phyloP scores from a whole-genome alignment of 2,113 vertebrate species.

The Capreolus pygargus region DNA sequence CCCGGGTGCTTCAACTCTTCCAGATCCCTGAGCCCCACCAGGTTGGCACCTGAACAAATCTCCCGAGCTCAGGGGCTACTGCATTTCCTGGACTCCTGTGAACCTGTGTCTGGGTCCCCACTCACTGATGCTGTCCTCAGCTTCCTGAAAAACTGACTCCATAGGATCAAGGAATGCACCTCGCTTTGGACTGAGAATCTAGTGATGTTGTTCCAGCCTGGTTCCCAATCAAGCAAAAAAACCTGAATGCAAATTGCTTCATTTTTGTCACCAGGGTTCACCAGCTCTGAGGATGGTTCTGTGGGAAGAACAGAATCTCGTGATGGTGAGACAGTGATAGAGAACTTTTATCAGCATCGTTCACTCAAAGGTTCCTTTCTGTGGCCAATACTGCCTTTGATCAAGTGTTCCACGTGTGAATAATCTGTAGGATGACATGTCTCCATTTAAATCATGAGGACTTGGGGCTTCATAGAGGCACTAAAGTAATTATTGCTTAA shows the following conservation, averaged over 20 bases:
- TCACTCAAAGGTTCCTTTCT: background rate
- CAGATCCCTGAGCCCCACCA: background rate
- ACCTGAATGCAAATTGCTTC: background rate
- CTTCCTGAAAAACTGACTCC: background rate
- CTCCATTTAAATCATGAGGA: background rate
- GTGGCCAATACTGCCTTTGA: background rate
- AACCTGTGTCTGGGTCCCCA: background rate
- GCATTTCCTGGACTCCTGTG: background rate
- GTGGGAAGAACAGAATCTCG: background rate
- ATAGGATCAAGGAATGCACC: fast-evolving
- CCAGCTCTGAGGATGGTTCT: background rate
- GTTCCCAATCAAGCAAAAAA: background rate
- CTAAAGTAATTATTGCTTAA: background rate
- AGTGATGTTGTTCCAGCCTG: background rate
- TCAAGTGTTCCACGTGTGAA: background rate
- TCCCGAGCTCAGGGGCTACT: background rate
- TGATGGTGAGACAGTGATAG: no score
- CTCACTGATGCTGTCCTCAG: background rate
- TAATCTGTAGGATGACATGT: background rate
- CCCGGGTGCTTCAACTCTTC: background rate
- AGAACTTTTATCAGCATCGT: background rate
- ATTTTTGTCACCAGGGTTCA: background rate
- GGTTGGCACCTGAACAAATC: slow-evolving; percentile 20
- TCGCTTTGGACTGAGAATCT: background rate
- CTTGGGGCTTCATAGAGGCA: background rate